phyloP scores from a whole-genome alignment of 2,113 vertebrate genomes.

The Telmatochromis sp. region DNA sequence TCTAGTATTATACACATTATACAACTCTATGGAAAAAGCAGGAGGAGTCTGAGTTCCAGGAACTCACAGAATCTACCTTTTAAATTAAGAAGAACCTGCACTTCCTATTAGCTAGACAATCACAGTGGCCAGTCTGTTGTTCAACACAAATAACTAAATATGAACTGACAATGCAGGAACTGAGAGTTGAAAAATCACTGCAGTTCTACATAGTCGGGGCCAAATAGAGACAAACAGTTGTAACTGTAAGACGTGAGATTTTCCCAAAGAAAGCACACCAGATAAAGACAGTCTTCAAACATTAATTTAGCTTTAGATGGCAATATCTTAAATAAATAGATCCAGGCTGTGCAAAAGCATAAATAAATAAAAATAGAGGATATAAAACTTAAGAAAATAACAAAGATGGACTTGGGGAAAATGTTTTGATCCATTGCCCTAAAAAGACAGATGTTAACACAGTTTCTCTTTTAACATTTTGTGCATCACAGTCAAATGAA shows the following conservation, averaged over 20 bases:
- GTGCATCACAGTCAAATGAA: constrained; percentile 28
- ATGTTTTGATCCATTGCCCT: not conserved
- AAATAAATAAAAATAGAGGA: constrained; percentile 31
- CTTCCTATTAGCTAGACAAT: constrained; percentile 24
- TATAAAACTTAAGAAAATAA: constrained; percentile 2
- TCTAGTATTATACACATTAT: constrained; percentile 59
- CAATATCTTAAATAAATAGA: constrained; percentile 49
- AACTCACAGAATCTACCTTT: constrained; percentile 3
- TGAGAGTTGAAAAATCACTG: not conserved
- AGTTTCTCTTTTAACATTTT: not conserved
- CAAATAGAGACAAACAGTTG: not conserved
- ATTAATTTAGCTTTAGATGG: constrained; percentile 29
- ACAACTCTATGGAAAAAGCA: constrained; percentile 36
- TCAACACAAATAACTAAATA: constrained; percentile 9
- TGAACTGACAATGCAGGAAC: not conserved
- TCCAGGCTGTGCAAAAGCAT: constrained; percentile 8
- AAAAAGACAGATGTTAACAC: not conserved
- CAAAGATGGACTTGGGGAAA: not conserved
- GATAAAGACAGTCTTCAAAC: constrained; percentile 4
- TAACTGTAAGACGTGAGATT: not conserved
- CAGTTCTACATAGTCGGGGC: constrained; percentile 2
- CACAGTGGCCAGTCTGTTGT: constrained; percentile 62
- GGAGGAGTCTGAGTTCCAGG: not conserved
- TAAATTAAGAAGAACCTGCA: constrained; percentile 1
- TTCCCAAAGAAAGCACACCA: not conserved